Conservation (phyloP, 2,888 invertebrate species). For the Melanostoma mellinum region DNA sequence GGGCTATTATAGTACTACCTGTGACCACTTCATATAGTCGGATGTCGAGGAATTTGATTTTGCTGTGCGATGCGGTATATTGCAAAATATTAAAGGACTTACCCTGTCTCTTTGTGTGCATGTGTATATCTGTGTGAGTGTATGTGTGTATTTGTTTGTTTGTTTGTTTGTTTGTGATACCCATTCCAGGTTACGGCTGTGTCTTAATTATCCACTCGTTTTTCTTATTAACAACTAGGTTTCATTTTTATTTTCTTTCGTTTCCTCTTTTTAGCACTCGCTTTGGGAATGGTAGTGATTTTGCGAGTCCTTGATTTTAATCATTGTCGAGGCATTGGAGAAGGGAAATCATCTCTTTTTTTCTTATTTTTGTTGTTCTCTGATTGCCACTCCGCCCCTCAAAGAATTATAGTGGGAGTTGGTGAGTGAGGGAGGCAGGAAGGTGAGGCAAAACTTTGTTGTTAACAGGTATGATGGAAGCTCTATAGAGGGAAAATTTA, state of each 20-base stretch:
- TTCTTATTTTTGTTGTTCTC: constrained; percentile 3
- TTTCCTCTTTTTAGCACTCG: background rate
- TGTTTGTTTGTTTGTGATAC: constrained; percentile 34
- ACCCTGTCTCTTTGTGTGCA: background rate
- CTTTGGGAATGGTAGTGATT: constrained; percentile 16
- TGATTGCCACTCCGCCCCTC: constrained; percentile 21
- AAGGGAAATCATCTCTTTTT: background rate
- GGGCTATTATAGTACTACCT: constrained; percentile 11
- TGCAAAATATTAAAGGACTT: background rate
- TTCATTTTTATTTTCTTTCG: constrained; percentile 14
- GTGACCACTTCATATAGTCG: constrained; percentile 9
- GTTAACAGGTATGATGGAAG: constrained; percentile 65
- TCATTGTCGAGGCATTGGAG: constrained; percentile 32
- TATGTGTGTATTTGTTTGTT: background rate
- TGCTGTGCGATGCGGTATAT: constrained; percentile 12
- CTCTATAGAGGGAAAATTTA: constrained; percentile 44
- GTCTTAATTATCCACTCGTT: constrained; percentile 63
- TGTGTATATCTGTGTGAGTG: background rate
- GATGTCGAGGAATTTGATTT: constrained; percentile 14
- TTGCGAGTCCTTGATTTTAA: constrained; percentile 62
- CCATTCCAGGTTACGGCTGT: constrained; percentile 39
- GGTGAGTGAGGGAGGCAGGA: no score
- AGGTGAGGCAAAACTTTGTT: constrained; percentile 28
- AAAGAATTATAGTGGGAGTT: background rate
- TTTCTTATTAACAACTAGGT: constrained; percentile 56